phyloP scores from a whole-genome alignment of 1,140 invertebrate genomes.

The Hypsibius dujardini region DNA sequence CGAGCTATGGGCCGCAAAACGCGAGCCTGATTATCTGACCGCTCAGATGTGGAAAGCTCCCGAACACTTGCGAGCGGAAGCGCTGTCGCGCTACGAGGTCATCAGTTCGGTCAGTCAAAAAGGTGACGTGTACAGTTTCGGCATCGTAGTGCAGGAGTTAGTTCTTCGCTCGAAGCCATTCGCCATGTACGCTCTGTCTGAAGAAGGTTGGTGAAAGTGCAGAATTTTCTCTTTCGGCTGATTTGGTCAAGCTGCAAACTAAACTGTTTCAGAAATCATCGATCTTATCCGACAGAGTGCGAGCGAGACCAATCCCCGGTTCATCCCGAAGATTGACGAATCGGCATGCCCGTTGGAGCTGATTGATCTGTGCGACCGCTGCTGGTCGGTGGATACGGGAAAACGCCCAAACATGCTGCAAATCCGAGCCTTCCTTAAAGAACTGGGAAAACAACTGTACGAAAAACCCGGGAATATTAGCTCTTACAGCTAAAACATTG shows the following conservation, averaged over 20 bases:
- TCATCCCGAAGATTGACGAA: conserved; percentile 14
- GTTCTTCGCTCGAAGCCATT: conserved; percentile 26
- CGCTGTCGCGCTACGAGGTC: conserved; percentile 14
- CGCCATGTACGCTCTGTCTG: conserved; percentile 18
- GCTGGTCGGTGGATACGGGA: neutral
- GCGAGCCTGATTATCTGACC: conserved; percentile 4
- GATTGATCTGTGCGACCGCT: conserved; percentile 1
- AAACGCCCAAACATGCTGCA: conserved; percentile 12
- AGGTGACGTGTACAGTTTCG: conserved; percentile 86
- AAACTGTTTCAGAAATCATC: neutral
- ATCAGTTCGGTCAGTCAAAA: conserved; percentile 48
- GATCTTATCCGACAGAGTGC: neutral
- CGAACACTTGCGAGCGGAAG: conserved; percentile 45
- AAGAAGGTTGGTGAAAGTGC: conserved; percentile 7
- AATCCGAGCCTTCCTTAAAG: neutral
- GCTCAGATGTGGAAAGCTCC: conserved; percentile 53
- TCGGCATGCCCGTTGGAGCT: conserved; percentile 7
- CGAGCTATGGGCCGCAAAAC: conserved; percentile 1
- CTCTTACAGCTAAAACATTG: too few species aligned
- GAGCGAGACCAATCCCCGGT: conserved; percentile 7
- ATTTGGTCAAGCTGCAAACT: conserved; percentile 11
- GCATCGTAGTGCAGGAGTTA: conserved; percentile 69
- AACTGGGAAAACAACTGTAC: conserved; percentile 17
- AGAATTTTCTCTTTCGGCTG: neutral
- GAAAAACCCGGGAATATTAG: neutral